Base-by-base conservation (phyloP, 2,113 vertebrate species). In the Hyaena hyaena region DNA sequence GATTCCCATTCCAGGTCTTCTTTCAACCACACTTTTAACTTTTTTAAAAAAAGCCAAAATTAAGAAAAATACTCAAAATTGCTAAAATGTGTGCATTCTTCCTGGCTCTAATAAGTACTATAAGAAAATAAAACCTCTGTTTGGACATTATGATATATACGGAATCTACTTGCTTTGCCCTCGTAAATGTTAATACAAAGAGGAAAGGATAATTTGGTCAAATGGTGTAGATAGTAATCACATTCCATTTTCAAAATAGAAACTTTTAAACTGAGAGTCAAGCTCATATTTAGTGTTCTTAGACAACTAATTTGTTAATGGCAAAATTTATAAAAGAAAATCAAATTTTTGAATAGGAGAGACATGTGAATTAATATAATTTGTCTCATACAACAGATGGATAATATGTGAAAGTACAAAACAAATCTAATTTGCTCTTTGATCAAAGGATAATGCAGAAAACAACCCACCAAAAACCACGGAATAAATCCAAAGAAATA, bases 361-460 rank as follows among this genome's bases (percentile, higher is more conserved):
- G 31, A 73, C 10, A 76, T 88, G 23, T 58, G 61, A 93, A 96
- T 93, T 95, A 95, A 94, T 83, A 73, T 43, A 95, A 95, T 96
- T 95, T 97, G 79, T 81, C 79, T 96, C 68, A 66, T 79, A 50
- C 23, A 96, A 93, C 68, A 92, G 89, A 96, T 86, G 73, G 77
- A 88, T 88, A 89, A 84, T 88, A 95, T 90, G 96, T 91, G 45
- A 96, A 97, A 87, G 33, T 71, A 84, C 89, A 50, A 92, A 96
- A 83, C 55, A 95, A 95, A 96, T 96, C 50, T 93, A 96, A 96
- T 96, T 93, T 31, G 53, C 35, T 90, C 6, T 65, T 10, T 95
- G 89, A 96, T 96, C 39, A 90, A 96, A 95, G 88, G 63, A 74
- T 84, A 93, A 96, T 96, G 92, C 69, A 92, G 50, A 92, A 97